phyloP scores from a whole-genome alignment of 2,797 vertebrate species.

The Halcyon badia region DNA sequence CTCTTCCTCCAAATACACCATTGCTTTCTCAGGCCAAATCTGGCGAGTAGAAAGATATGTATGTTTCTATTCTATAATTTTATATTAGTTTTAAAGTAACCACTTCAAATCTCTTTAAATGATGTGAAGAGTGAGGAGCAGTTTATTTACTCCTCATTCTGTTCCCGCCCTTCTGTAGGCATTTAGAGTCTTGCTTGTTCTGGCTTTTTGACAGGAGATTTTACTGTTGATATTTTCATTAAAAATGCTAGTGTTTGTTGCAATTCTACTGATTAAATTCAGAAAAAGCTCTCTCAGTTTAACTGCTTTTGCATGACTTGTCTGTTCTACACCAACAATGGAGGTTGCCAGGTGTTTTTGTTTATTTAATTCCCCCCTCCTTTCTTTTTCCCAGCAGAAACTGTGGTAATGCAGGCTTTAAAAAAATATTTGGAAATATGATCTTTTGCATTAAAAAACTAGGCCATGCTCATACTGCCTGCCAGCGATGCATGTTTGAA shows the following conservation, averaged over 20 bases:
- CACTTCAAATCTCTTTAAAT: neutral
- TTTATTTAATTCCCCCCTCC: neutral
- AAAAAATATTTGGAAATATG: slow-evolving; percentile 46
- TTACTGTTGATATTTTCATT: neutral
- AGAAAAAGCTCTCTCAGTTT: neutral
- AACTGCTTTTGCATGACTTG: neutral
- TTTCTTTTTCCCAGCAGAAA: slow-evolving; percentile 14
- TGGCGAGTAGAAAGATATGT: neutral
- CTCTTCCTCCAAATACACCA: neutral
- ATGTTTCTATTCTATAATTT: neutral
- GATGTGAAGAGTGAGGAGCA: neutral
- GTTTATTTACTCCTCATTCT: neutral
- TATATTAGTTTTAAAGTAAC: neutral
- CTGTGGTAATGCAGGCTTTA: slow-evolving; percentile 10
- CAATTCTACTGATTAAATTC: neutral
- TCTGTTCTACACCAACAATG: neutral
- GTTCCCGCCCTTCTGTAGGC: neutral
- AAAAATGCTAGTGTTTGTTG: neutral
- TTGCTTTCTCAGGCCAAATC: neutral
- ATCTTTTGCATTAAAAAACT: slow-evolving; percentile 45
- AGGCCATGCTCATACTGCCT: neutral
- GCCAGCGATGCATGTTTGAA: slow-evolving; percentile 43
- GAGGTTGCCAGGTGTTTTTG: slow-evolving; percentile 44
- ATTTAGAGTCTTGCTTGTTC: neutral
- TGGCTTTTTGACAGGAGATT: neutral